Conservation (phyloP, 2,888 invertebrate species). For the Xestoiulus laeticollis region DNA sequence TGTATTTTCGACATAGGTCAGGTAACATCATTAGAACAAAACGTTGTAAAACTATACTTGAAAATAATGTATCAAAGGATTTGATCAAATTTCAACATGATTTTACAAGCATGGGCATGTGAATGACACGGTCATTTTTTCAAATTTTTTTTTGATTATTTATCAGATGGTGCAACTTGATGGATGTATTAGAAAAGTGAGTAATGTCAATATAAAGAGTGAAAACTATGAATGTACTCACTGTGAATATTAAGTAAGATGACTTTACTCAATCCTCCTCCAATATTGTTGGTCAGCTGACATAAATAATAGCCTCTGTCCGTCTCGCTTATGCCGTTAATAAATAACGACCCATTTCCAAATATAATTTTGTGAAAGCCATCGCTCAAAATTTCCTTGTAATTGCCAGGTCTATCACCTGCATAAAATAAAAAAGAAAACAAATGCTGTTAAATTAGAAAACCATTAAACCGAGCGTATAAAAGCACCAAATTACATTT, state of each 20-base stretch:
- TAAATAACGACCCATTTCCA: constrained; percentile 53
- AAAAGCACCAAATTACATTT: neutral
- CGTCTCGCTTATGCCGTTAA: constrained; percentile 51
- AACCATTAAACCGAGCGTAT: neutral
- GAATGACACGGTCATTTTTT: too few species aligned
- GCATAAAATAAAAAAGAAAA: constrained; percentile 44
- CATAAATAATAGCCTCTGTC: constrained; percentile 55
- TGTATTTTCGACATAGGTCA: too few species aligned
- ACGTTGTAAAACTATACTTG: too few species aligned
- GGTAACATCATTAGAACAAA: too few species aligned
- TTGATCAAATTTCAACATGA: too few species aligned
- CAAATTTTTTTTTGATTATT: too few species aligned
- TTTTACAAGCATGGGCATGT: too few species aligned
- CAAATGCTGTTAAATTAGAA: neutral
- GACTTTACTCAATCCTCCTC: constrained; percentile 55
- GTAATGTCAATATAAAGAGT: too few species aligned
- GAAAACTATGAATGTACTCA: constrained; percentile 49
- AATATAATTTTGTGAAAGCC: constrained; percentile 50
- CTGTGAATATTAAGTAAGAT: constrained; percentile 55
- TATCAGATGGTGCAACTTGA: too few species aligned
- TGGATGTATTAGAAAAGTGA: too few species aligned
- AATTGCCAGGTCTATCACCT: constrained; percentile 55
- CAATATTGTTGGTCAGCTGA: constrained; percentile 55
- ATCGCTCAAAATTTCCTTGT: constrained; percentile 54
- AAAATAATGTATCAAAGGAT: too few species aligned